These are phyloP conservation scores for Cyprinodon brontotheroides DNA, from an alignment of 2,113 vertebrate species.

Conservation along the genomic window DNA sequence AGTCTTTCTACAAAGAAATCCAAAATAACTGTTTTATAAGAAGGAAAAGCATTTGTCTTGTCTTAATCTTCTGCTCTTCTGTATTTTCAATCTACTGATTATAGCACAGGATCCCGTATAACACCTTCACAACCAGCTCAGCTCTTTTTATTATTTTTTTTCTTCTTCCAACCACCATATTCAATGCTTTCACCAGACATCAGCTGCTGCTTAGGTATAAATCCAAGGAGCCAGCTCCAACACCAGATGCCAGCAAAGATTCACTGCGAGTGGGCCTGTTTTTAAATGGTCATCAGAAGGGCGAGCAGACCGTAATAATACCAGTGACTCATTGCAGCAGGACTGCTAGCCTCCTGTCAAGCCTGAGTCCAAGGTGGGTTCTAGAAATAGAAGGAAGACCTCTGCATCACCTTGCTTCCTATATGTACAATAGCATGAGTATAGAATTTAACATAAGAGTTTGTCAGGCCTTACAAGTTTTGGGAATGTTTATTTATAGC, in stretches of 20 bases:
- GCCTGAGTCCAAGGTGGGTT: conserved; percentile 33
- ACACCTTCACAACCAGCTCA: neutral
- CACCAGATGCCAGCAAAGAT: conserved; percentile 37
- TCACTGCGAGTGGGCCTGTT: conserved; percentile 36
- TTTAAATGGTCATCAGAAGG: conserved; percentile 52
- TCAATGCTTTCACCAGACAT: conserved; percentile 28
- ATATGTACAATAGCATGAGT: neutral
- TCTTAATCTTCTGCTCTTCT: neutral
- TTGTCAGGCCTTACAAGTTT: neutral
- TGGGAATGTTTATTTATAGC: neutral
- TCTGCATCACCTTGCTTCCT: conserved; percentile 22
- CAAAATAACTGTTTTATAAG: neutral
- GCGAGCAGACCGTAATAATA: conserved; percentile 32
- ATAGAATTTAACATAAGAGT: conserved; percentile 6
- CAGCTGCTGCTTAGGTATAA: conserved; percentile 19
- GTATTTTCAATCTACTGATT: neutral
- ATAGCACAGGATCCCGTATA: too few species aligned
- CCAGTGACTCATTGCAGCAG: conserved; percentile 26
- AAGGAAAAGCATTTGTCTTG: neutral
- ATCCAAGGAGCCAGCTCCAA: conserved; percentile 5
- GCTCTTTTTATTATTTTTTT: neutral
- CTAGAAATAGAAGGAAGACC: conserved; percentile 43
- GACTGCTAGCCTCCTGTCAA: conserved; percentile 18
- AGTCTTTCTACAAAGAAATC: neutral
- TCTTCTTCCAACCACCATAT: neutral